Evolutionary conservation across 2,113 vertebrate species (phyloP).

Genomic region (Chroicocephalus ridibundus): DNA sequence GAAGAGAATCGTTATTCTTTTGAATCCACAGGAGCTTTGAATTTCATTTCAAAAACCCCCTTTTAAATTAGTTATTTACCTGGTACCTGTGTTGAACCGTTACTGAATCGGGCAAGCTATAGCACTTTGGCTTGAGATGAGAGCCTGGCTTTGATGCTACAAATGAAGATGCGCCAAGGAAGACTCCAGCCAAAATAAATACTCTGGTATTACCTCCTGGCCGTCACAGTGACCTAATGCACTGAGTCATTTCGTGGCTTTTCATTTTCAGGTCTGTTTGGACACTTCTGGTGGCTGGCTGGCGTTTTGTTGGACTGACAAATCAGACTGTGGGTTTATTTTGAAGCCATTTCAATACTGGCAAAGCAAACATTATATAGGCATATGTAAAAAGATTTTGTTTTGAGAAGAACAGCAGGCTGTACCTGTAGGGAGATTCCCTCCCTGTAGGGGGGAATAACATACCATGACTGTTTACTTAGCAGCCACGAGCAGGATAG

Average conservation of each 20-base stretch:
- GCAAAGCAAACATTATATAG: background rate
- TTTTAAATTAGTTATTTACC: background rate
- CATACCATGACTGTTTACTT: background rate
- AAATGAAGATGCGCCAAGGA: constrained; percentile 18
- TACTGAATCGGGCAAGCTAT: background rate
- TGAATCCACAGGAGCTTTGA: background rate
- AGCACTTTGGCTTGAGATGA: constrained; percentile 17
- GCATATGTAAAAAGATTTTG: background rate
- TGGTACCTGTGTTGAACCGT: background rate
- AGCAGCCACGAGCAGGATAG: background rate
- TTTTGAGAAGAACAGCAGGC: background rate
- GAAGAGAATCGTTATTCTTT: background rate
- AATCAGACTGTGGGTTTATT: background rate
- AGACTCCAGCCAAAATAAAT: constrained; percentile 36
- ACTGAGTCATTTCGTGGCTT: constrained; percentile 45
- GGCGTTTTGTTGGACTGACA: background rate
- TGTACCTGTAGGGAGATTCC: background rate
- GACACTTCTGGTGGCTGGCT: constrained; percentile 17
- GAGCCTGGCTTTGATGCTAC: background rate
- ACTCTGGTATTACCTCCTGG: constrained; percentile 33
- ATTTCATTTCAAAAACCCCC: background rate
- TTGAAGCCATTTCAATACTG: constrained; percentile 1
- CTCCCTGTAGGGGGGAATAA: background rate
- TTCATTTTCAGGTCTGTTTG: background rate
- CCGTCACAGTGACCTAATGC: constrained; percentile 48